Percentiles rank a stretch among this genome's conserved stretches.
Evolutionary conservation across 1,140 invertebrate species (phyloP).

Genomic region (Wasmannia auropunctata): DNA sequence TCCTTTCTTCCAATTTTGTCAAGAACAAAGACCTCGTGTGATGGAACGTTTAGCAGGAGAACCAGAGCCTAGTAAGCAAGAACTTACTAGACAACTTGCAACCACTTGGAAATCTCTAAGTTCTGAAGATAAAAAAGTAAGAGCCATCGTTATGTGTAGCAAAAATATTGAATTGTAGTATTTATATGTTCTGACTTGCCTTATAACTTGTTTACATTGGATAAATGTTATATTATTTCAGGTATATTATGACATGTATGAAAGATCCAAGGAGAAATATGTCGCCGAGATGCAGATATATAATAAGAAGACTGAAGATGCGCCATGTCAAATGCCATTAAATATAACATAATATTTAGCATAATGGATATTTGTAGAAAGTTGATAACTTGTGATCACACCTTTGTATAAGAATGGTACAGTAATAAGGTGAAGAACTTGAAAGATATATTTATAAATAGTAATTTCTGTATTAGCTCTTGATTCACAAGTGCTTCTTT

Average conservation of each 20-base stretch:
- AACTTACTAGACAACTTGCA: conserved; percentile 90
- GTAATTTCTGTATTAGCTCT: not conserved
- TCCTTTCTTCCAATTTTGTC: conserved; percentile 93
- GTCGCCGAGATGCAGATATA: conserved; percentile 89
- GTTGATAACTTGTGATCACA: conserved; percentile 52
- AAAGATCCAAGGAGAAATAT: conserved; percentile 92
- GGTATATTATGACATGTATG: conserved; percentile 92
- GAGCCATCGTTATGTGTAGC: not conserved
- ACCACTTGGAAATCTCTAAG: conserved; percentile 90
- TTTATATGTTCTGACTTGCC: not conserved
- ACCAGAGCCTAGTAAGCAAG: conserved; percentile 90
- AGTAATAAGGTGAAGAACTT: not conserved
- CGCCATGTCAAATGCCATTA: conserved; percentile 77
- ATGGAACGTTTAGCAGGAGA: conserved; percentile 89
- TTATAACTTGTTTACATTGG: conserved; percentile 11
- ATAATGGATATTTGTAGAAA: conserved; percentile 20
- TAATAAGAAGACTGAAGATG: conserved; percentile 84
- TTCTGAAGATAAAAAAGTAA: conserved; percentile 89
- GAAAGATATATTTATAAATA: conserved; percentile 26
- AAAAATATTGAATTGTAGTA: not conserved
- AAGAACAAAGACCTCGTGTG: conserved; percentile 90
- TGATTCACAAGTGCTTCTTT: not conserved
- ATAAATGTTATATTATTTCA: conserved; percentile 82
- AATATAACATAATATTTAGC: conserved; percentile 60
- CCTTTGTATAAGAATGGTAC: conserved; percentile 26